Evolutionary conservation across 2,797 vertebrate species (phyloP).

Genomic region (Siniperca scherzeri): DNA sequence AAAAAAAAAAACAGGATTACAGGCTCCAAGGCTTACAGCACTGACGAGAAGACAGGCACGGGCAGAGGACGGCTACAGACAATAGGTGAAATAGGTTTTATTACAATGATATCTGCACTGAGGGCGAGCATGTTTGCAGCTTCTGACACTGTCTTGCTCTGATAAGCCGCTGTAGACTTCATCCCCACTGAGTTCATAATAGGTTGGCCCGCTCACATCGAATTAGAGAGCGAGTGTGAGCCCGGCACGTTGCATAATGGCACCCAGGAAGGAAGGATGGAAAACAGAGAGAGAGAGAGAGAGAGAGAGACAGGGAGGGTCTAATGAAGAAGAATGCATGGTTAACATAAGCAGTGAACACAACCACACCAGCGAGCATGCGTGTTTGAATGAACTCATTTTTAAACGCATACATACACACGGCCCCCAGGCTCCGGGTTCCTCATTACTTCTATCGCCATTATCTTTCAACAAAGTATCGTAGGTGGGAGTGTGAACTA

Average conservation of each 20-base stretch:
- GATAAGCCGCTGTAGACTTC: slow-evolving; percentile 73
- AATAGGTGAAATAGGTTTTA: slow-evolving; percentile 64
- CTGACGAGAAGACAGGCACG: slow-evolving; percentile 55
- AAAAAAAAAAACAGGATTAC: slow-evolving; percentile 67
- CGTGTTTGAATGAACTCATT: slow-evolving; percentile 40
- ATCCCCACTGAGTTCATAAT: slow-evolving; percentile 74
- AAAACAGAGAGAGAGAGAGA: slow-evolving; percentile 3
- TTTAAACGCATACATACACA: slow-evolving; percentile 3
- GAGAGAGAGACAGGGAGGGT: background rate
- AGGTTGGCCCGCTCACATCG: slow-evolving; percentile 63
- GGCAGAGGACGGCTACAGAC: slow-evolving; percentile 45
- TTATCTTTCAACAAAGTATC: slow-evolving; percentile 50
- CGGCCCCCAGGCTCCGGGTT: slow-evolving; percentile 34
- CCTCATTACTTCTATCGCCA: slow-evolving; percentile 56
- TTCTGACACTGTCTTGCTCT: slow-evolving; percentile 65
- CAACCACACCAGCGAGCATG: slow-evolving; percentile 20
- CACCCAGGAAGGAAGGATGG: slow-evolving; percentile 30
- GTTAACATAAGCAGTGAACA: slow-evolving; percentile 46
- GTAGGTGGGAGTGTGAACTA: slow-evolving; percentile 42
- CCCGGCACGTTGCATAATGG: slow-evolving; percentile 66
- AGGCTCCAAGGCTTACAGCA: slow-evolving; percentile 38
- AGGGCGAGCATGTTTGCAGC: slow-evolving; percentile 52
- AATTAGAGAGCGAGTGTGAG: slow-evolving; percentile 56
- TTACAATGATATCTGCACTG: slow-evolving; percentile 55
- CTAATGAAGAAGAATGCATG: slow-evolving; percentile 35